A percentile compares a stretch with the other conserved stretches of the same genome.
These are phyloP conservation scores for Ceyx melanurus DNA, from an alignment of 2,113 vertebrate genomes.

Conservation along the genomic window DNA sequence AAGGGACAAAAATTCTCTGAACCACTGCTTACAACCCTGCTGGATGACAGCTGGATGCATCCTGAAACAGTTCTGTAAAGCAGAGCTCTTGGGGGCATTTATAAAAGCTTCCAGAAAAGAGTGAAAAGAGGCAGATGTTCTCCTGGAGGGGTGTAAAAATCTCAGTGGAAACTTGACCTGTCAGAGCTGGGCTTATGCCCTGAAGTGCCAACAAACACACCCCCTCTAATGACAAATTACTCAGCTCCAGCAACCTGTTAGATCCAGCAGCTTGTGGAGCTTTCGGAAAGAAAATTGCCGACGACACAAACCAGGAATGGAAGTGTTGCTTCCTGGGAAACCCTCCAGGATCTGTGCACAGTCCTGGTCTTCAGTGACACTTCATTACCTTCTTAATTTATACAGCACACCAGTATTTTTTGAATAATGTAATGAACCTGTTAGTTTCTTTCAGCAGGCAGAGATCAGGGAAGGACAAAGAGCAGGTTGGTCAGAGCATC, in stretches of 20 bases:
- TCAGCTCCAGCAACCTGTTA: not conserved
- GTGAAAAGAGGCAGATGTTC: not conserved
- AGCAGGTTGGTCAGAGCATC: not conserved
- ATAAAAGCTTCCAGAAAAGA: not conserved
- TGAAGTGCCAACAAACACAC: not conserved
- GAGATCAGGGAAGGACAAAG: constrained; percentile 20
- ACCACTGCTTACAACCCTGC: not conserved
- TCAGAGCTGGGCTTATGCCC: not conserved
- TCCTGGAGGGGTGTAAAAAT: not conserved
- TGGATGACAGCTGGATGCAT: not conserved
- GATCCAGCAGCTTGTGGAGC: not conserved
- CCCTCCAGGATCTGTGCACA: not conserved
- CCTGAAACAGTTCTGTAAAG: not conserved
- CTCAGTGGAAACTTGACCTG: not conserved
- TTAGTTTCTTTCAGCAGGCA: not conserved
- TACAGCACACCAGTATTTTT: not conserved
- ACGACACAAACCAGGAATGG: not conserved
- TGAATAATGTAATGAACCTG: not conserved
- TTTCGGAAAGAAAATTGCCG: not conserved
- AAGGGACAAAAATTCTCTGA: not conserved
- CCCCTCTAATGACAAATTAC: not conserved
- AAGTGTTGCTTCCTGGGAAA: not conserved
- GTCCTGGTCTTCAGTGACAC: not conserved
- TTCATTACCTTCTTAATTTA: constrained; percentile 19
- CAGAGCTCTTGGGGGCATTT: not conserved